Conservation (phyloP, 2,888 invertebrate species). For the Acanthococcus lagerstroemiae region DNA sequence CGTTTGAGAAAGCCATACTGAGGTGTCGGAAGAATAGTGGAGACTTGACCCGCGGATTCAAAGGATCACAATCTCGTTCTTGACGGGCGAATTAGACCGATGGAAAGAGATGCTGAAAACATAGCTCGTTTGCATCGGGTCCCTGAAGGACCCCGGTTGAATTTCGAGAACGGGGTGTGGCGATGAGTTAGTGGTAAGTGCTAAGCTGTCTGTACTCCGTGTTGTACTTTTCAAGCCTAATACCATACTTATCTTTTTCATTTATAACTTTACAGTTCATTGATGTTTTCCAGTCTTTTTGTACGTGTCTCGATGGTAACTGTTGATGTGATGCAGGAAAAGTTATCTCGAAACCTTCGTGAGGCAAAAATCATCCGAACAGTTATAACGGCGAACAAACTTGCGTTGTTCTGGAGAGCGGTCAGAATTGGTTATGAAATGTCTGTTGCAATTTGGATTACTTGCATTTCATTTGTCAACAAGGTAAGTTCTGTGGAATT, state of each 20-base stretch:
- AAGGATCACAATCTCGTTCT: constrained; percentile 57
- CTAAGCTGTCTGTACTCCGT: no score
- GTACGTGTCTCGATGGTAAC: no score
- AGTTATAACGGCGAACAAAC: constrained; percentile 93
- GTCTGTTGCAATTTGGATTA: constrained; percentile 89
- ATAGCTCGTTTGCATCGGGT: constrained; percentile 83
- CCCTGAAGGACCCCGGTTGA: constrained; percentile 73
- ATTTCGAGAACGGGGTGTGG: constrained; percentile 73
- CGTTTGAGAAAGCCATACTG: constrained; percentile 67
- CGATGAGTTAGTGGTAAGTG: constrained; percentile 76
- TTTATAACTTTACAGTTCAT: no score
- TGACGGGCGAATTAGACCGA: constrained; percentile 68
- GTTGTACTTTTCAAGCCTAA: no score
- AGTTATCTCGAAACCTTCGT: constrained; percentile 64
- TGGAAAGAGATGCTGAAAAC: constrained; percentile 69
- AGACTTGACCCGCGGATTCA: constrained; percentile 54
- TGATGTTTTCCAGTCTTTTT: no score
- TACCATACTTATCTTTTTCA: no score
- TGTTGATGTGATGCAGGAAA: no score
- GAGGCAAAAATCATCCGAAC: constrained; percentile 91
- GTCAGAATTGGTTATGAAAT: constrained; percentile 84
- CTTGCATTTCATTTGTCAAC: constrained; percentile 85
- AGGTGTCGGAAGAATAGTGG: constrained; percentile 63
- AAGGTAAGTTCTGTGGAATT: constrained; percentile 57
- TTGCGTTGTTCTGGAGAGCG: constrained; percentile 86